These are phyloP conservation scores for Acrobasis consociella DNA, from an alignment of 2,888 invertebrate species.

Conservation along the genomic window DNA sequence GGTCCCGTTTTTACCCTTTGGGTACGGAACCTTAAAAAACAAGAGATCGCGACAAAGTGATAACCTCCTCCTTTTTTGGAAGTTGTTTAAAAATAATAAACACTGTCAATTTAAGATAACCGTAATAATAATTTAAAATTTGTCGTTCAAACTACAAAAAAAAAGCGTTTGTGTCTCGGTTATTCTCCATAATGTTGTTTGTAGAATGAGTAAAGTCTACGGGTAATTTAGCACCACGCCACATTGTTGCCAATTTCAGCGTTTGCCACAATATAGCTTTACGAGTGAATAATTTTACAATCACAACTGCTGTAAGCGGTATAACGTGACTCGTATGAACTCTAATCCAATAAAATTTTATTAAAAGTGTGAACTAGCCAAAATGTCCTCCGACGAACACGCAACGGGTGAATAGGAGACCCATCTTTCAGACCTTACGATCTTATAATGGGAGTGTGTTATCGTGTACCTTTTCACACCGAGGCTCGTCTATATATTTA, in stretches of 20 bases:
- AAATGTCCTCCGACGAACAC: conserved; percentile 12
- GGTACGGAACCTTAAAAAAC: too few species aligned
- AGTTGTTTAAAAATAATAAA: not conserved
- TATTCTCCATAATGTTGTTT: conserved; percentile 16
- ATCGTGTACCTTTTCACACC: conserved; percentile 64
- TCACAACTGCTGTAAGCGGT: conserved; percentile 9
- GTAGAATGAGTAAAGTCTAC: conserved; percentile 18
- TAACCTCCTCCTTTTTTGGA: too few species aligned
- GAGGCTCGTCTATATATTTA: conserved; percentile 60
- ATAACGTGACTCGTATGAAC: conserved; percentile 5
- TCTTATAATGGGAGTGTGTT: conserved; percentile 62
- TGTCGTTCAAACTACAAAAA: too few species aligned
- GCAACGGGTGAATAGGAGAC: conserved; percentile 42
- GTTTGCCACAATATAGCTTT: conserved; percentile 23
- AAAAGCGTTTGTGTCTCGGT: conserved; percentile 13
- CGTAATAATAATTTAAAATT: not conserved
- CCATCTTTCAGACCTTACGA: conserved; percentile 43
- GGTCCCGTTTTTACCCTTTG: too few species aligned
- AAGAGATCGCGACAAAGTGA: too few species aligned
- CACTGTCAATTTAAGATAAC: not conserved
- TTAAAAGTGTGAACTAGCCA: not conserved
- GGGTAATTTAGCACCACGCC: conserved; percentile 19
- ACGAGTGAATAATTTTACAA: conserved; percentile 22
- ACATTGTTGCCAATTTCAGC: conserved; percentile 23
- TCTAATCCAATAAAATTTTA: conserved; percentile 1